Percentiles rank a stretch among this genome's conserved stretches.
phyloP scores from a whole-genome alignment of 2,888 invertebrate genomes.

The Drosophila nr. perissopoda region DNA sequence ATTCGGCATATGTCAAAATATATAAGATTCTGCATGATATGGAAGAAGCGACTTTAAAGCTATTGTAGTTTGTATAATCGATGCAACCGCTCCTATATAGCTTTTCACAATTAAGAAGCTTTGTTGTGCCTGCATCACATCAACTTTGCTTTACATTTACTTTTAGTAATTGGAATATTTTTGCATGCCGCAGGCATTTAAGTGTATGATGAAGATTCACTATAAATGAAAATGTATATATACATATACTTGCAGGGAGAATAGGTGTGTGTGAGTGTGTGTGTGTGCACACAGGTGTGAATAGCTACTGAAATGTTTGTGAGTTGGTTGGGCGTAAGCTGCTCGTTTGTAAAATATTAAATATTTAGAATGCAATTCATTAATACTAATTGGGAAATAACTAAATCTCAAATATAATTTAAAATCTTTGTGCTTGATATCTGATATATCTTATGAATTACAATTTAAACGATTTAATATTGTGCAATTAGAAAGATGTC shows the following conservation, averaged over 20 bases:
- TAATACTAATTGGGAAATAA: neutral
- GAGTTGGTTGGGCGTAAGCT: neutral
- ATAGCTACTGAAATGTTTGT: neutral
- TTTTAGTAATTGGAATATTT: neutral
- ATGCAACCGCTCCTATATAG: neutral
- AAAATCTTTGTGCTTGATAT: neutral
- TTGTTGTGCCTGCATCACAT: neutral
- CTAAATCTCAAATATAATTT: neutral
- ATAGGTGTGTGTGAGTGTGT: neutral
- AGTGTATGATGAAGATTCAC: slow-evolving; percentile 54
- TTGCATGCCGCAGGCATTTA: slow-evolving; percentile 39
- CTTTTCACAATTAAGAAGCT: neutral
- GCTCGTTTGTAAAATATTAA: neutral
- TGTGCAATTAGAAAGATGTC: neutral
- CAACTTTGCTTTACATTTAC: neutral
- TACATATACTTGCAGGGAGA: too few relatives aligned
- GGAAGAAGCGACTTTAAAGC: neutral
- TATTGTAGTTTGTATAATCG: neutral
- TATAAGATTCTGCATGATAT: neutral
- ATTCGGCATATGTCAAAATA: neutral
- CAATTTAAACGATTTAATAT: neutral
- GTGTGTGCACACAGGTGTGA: neutral
- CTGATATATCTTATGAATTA: neutral
- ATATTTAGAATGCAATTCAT: neutral
- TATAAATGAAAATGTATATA: slow-evolving; percentile 16